These are phyloP conservation scores for Pygmarrhopalites habei DNA, from an alignment of 1,140 invertebrate genomes.

Conservation along the genomic window DNA sequence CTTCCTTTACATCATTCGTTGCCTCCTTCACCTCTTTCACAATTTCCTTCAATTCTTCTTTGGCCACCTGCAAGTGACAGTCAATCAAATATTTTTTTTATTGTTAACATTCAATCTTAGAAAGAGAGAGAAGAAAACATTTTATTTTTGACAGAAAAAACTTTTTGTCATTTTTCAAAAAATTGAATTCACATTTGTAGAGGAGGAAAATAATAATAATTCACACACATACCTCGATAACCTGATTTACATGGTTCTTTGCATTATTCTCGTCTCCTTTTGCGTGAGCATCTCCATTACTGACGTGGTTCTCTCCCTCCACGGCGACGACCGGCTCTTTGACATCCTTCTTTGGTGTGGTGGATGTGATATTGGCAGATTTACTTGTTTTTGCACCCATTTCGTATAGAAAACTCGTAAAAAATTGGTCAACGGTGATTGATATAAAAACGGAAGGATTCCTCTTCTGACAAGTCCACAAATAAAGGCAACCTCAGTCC, in stretches of 20 bases:
- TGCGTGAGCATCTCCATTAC: conserved; percentile 33
- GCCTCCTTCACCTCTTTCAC: conserved; percentile 32
- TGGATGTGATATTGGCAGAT: conserved; percentile 32
- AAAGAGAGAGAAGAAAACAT: conserved; percentile 14
- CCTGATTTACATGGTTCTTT: conserved; percentile 25
- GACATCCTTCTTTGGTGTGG: conserved; percentile 34
- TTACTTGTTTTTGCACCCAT: conserved; percentile 39
- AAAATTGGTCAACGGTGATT: no score
- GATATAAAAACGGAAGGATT: no score
- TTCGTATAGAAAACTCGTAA: no score
- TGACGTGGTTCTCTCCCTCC: conserved; percentile 28
- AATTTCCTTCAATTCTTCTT: conserved; percentile 34
- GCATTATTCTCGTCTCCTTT: conserved; percentile 16
- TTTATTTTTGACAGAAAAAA: no score
- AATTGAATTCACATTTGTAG: no score
- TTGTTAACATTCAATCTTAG: not conserved
- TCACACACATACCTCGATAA: conserved; percentile 30
- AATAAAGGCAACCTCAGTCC: no score
- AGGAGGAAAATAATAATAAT: no score
- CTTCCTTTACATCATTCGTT: conserved; percentile 21
- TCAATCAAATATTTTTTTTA: conserved; percentile 2
- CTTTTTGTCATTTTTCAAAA: no score
- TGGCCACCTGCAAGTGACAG: conserved; percentile 26
- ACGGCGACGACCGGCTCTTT: conserved; percentile 14
- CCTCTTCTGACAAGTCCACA: no score